phyloP scores from a whole-genome alignment of 23 tunicate species.

The Clavelina lepadiformis region DNA sequence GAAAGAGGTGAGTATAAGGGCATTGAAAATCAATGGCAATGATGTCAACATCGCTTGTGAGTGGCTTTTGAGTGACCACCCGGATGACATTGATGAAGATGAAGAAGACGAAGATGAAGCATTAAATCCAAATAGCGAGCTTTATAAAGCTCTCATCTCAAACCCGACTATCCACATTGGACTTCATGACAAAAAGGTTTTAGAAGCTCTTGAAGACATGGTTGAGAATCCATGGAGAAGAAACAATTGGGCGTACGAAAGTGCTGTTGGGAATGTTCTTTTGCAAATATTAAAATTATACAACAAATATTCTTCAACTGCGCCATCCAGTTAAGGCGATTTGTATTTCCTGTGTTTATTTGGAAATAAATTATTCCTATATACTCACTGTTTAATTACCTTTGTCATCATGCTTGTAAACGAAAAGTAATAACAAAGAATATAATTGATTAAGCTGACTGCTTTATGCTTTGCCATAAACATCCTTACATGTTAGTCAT shows the following conservation, averaged over 20 bases:
- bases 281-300: constrained; percentile 84
- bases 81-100: constrained; percentile 7
- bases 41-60: constrained; percentile 78
- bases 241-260: constrained; percentile 92
- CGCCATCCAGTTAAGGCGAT: constrained; percentile 10
- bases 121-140: constrained; percentile 54
- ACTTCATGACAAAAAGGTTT: constrained; percentile 72
- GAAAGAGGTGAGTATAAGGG: constrained; percentile 49
- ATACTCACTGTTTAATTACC: no score
- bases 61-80: constrained; percentile 77
- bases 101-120: constrained; percentile 44
- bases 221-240: constrained; percentile 88
- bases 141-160: constrained; percentile 62
- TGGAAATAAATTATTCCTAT: no score
- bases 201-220: constrained; percentile 93
- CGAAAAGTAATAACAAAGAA: no score
- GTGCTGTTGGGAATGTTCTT: constrained; percentile 86
- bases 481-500: no score
- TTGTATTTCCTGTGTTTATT: neutral
- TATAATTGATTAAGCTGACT: no score
- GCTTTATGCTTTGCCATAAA: no score
- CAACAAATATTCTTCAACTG: constrained; percentile 74
- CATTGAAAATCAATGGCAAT: constrained; percentile 59
- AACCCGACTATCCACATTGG: constrained; percentile 92
- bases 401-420: no score